Evolutionary conservation across 2,113 vertebrate species (phyloP).

Genomic region (Corydoras maculifer): DNA sequence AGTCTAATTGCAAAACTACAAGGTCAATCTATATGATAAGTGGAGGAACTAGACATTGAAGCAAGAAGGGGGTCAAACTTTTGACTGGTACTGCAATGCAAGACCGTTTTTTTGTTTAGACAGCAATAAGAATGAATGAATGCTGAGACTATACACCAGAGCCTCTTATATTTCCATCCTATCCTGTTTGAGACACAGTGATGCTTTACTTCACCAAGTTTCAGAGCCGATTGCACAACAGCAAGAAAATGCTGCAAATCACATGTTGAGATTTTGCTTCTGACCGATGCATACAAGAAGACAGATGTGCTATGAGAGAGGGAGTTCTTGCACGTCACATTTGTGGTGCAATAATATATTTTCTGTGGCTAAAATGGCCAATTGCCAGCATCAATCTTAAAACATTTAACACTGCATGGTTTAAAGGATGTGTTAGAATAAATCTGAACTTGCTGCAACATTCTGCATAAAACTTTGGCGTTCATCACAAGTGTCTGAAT

Average conservation of each 20-base stretch:
- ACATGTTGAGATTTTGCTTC: neutral
- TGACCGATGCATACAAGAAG: neutral
- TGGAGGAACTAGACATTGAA: too few species aligned
- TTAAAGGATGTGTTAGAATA: neutral
- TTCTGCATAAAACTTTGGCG: neutral
- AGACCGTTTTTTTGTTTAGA: too few species aligned
- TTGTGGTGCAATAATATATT: constrained; percentile 27
- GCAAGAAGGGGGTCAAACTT: too few species aligned
- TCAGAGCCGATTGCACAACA: neutral
- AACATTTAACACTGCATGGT: neutral
- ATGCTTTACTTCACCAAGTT: neutral
- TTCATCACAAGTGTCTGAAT: neutral
- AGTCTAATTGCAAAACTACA: too few species aligned
- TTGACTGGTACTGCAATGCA: too few species aligned
- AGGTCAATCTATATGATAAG: too few species aligned
- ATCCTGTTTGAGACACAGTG: neutral
- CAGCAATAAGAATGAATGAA: too few species aligned
- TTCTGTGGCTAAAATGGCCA: constrained; percentile 15
- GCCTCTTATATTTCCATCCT: too few species aligned
- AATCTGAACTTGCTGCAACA: neutral
- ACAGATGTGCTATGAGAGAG: constrained; percentile 18
- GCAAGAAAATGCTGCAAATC: constrained; percentile 4
- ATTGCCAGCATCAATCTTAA: neutral
- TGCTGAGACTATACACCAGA: too few species aligned
- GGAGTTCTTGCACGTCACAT: constrained; percentile 22